These are phyloP conservation scores for Drosophila paulistorum DNA, from an alignment of 1,140 invertebrate species.

Conservation along the genomic window DNA sequence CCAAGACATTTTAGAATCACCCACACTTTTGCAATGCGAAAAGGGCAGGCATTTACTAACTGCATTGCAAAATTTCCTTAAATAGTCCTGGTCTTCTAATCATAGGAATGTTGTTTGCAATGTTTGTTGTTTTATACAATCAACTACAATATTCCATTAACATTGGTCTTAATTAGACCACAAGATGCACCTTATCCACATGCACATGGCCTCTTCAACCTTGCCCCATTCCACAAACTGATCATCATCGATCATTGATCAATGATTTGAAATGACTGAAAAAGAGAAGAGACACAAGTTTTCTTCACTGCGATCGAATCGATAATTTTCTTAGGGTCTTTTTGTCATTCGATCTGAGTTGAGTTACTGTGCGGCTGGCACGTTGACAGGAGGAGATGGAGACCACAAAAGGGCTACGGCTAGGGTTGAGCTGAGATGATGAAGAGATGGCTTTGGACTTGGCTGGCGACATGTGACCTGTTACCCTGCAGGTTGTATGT, in stretches of 20 bases:
- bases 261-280: conserved; percentile 66
- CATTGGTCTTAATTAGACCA: no score
- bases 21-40: no score
- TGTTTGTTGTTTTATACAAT: no score
- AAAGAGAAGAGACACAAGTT: no score
- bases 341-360: conserved; percentile 4
- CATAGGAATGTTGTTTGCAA: no score
- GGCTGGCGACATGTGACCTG: conserved; percentile 10
- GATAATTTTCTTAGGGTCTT: conserved; percentile 45
- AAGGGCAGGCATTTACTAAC: no score
- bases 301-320: conserved; percentile 28
- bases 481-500: conserved; percentile 3
- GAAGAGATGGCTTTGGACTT: not conserved
- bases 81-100: no score
- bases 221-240: conserved; percentile 21
- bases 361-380: conserved; percentile 27
- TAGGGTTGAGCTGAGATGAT: not conserved
- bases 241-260: conserved; percentile 64
- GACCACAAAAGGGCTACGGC: conserved; percentile 36
- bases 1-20: no score
- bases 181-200: conserved; percentile 20
- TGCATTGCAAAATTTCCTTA: no score
- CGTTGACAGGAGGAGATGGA: conserved; percentile 31
- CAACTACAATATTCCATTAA: no score
- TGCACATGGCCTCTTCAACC: conserved; percentile 6